Conservation (phyloP, 2,797 vertebrate species). For the Agapornis canus region DNA sequence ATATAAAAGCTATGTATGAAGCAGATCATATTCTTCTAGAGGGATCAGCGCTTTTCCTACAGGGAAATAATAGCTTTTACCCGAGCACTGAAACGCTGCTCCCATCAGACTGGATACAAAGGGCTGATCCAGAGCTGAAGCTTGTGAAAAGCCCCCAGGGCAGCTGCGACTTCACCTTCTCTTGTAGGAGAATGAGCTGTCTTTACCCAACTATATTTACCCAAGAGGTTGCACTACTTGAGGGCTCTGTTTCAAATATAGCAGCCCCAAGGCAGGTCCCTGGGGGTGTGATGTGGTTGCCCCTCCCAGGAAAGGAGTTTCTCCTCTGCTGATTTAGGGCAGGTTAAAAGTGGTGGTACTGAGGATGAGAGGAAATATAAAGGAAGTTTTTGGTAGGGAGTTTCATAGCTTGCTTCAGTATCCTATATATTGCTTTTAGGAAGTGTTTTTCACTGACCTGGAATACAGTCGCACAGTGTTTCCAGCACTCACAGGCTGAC, state of each 20-base stretch:
- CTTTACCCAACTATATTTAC: background rate
- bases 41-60: background rate
- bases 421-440: background rate
- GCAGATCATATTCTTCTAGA: background rate
- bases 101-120: accelerated
- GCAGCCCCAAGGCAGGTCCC: background rate
- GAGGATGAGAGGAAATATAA: background rate
- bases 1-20: background rate
- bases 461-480: background rate
- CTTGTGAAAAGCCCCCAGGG: background rate
- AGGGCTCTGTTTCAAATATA: background rate
- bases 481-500: background rate
- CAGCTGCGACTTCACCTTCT: background rate
- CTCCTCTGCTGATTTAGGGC: background rate
- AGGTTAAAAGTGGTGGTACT: background rate
- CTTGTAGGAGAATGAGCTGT: background rate
- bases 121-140: background rate
- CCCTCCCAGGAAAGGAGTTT: background rate
- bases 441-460: background rate
- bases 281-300: background rate
- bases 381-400: background rate
- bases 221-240: background rate
- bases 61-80: background rate
- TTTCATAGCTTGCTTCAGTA: background rate
- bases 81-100: background rate